A percentile compares a stretch with the other conserved stretches of the same genome.
Conservation (phyloP, 2,797 vertebrate species). For the Stomatorhinus walkeri region DNA sequence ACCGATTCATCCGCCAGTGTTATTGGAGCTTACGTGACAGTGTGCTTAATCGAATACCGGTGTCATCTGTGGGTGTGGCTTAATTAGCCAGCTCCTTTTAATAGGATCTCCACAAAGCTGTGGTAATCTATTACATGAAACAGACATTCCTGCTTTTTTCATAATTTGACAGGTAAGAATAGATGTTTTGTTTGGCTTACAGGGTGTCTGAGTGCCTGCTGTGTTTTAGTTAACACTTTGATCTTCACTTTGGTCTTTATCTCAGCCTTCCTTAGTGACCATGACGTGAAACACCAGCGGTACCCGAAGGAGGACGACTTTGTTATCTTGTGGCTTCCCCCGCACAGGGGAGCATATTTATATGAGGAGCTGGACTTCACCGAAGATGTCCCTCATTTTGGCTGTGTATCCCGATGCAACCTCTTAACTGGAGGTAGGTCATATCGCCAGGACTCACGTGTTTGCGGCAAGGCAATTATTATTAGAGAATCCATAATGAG, state of each 20-base stretch:
- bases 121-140: background rate
- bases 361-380: conserved; percentile 27
- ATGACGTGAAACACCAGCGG: conserved; percentile 52
- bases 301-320: conserved; percentile 75
- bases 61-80: background rate
- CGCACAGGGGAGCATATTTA: conserved; percentile 38
- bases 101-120: background rate
- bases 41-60: background rate
- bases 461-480: background rate
- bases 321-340: conserved; percentile 60
- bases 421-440: conserved; percentile 36
- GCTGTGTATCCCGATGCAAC: conserved; percentile 55
- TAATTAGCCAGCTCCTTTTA: background rate
- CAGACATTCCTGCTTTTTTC: background rate
- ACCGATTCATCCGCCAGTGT: background rate
- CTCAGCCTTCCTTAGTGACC: conserved; percentile 40
- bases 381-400: conserved; percentile 41
- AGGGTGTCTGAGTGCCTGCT: background rate
- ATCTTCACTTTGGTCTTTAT: conserved; percentile 6
- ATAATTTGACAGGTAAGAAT: background rate
- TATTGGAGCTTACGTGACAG: background rate
- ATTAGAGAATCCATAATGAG: background rate
- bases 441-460: background rate
- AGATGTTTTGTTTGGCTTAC: background rate
- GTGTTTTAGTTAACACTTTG: background rate